A percentile compares a stretch with the other conserved stretches of the same genome.
Conservation (phyloP, 2,888 invertebrate species). For the Halictus ligatus region DNA sequence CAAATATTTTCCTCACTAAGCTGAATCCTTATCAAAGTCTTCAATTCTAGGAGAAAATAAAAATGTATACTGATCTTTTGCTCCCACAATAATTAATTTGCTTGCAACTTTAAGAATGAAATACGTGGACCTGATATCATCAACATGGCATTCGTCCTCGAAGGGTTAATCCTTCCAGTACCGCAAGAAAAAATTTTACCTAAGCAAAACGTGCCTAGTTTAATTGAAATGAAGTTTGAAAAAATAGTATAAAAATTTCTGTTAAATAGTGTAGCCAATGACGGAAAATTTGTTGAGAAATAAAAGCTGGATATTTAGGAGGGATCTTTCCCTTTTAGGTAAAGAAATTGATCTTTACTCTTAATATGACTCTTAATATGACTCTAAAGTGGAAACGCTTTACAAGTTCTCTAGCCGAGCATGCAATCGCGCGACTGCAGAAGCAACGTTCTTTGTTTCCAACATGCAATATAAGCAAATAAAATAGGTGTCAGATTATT, state of each 20-base stretch:
- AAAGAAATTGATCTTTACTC: too few relatives aligned
- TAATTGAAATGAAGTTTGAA: neutral
- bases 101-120: neutral
- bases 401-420: neutral
- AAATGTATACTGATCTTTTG: neutral
- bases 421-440: conserved; percentile 7
- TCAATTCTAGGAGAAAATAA: neutral
- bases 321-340: too few relatives aligned
- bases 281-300: too few relatives aligned
- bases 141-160: neutral
- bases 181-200: neutral
- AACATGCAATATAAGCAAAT: neutral
- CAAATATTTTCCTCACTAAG: neutral
- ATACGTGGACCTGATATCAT: too few relatives aligned
- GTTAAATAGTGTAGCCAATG: too few relatives aligned
- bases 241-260: neutral
- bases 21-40: neutral
- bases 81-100: too few relatives aligned
- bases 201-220: neutral
- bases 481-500: neutral
- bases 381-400: neutral
- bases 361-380: too few relatives aligned
- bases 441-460: neutral
- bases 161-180: neutral
- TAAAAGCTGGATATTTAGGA: neutral